Percentiles rank a stretch among this genome's conserved stretches.
Evolutionary conservation across 2,888 invertebrate species (phyloP).

Genomic region (Thalpophila matura): DNA sequence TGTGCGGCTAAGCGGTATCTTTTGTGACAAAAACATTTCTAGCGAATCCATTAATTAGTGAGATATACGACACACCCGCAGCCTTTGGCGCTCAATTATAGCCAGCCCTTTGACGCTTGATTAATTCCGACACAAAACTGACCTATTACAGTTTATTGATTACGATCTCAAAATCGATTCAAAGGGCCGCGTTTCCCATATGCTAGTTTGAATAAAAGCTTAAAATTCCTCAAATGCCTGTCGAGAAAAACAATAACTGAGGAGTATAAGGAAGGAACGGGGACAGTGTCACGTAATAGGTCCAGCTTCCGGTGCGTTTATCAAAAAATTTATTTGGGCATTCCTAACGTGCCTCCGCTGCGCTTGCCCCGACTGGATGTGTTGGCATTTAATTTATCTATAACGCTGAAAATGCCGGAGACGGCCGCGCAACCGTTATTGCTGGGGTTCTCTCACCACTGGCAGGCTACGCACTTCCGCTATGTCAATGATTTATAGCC

Average conservation of each 20-base stretch:
- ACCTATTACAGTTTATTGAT: constrained; percentile 87
- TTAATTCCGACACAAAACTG: constrained; percentile 89
- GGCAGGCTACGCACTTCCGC: constrained; percentile 87
- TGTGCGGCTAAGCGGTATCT: constrained; percentile 78
- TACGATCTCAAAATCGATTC: constrained; percentile 86
- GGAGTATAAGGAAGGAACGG: constrained; percentile 81
- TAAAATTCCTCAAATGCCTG: constrained; percentile 83
- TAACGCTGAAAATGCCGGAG: constrained; percentile 86
- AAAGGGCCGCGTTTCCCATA: constrained; percentile 87
- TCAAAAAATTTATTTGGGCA: constrained; percentile 89
- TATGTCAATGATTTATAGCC: constrained; percentile 89
- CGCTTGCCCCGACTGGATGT: constrained; percentile 82
- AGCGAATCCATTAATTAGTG: constrained; percentile 89
- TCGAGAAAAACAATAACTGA: constrained; percentile 87
- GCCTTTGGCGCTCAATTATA: constrained; percentile 85
- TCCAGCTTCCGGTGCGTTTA: constrained; percentile 88
- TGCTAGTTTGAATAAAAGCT: constrained; percentile 81
- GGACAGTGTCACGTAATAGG: constrained; percentile 88
- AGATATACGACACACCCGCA: constrained; percentile 87
- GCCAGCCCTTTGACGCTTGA: constrained; percentile 88
- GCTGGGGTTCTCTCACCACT: constrained; percentile 76
- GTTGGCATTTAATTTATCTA: constrained; percentile 90
- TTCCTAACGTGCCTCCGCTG: constrained; percentile 83
- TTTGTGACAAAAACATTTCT: constrained; percentile 85
- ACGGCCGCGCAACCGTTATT: constrained; percentile 83